phyloP scores from a whole-genome alignment of 2,113 vertebrate genomes.

The Puffinus mauretanicus region DNA sequence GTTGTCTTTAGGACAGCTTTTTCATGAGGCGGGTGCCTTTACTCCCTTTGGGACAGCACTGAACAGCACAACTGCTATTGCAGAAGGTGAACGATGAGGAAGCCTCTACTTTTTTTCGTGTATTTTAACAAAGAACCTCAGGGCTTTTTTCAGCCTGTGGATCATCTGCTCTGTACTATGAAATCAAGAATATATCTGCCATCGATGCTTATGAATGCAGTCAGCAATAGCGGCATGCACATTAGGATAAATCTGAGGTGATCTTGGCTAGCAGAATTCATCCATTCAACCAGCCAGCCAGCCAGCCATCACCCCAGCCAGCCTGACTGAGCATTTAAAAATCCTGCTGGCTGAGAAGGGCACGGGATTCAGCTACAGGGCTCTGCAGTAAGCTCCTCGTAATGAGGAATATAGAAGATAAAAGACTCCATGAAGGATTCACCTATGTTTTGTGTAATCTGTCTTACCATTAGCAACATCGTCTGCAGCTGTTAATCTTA shows the following conservation, averaged over 20 bases:
- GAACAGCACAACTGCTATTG: neutral
- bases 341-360: neutral
- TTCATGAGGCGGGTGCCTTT: neutral
- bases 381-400: neutral
- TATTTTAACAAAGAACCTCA: neutral
- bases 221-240: neutral
- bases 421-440: neutral
- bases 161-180: neutral
- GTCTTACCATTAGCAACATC: neutral
- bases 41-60: neutral
- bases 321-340: neutral
- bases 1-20: neutral
- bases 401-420: neutral
- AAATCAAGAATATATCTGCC: neutral
- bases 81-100: neutral
- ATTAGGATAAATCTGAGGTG: neutral
- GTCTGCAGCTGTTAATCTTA: constrained; percentile 35
- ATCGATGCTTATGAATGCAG: fast-evolving
- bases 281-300: neutral
- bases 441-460: neutral
- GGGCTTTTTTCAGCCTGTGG: neutral
- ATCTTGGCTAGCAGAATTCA: neutral
- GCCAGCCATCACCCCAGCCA: neutral
- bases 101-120: neutral
- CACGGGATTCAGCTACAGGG: neutral